Evolutionary conservation across 2,888 invertebrate species (phyloP), one percentile per base, ranked within the genome.

Genomic region (Stenchaetothrips biformis): DNA sequence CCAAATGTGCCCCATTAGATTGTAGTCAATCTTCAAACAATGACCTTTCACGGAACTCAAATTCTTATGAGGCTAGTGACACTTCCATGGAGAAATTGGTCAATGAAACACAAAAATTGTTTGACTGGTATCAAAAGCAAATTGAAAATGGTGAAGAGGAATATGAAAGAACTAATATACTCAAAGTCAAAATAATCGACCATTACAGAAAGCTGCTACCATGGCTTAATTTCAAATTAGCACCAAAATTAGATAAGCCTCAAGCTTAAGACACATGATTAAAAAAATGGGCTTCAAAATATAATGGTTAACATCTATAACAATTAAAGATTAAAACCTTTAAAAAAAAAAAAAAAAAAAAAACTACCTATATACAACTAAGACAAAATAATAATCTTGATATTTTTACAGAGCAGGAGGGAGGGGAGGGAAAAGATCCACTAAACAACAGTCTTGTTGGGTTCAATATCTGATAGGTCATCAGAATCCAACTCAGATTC

Each of bases 151-250:
- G 53, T 47, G 77, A 79, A n/a, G 79, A 78, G 16, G 80, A 62
- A 27, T 49, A 79, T 49, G 74, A 78, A 78, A 78, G 49, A 47
- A 48, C 49, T 0, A 27, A 48, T 7, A 47, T 27, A 2, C 11
- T 62, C 11, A 79, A 83, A 79, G 84, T 82, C 77, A 84, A 83
- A 83, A 81, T 86, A 48, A 85, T 85, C n/a, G 84, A 84, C 0
- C 86, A 86, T 82, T 86, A 86, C 78, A 85, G 83, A 80, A 86
- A 84, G 83, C 82, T 86, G 37, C 82, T 86, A 77, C 84, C 85
- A 6, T 86, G 86, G 86, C 84, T 86, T 59, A 83, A 85, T 81
- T 86, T 86, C 79, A 83, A 83, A 53, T 83, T 86, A n/a, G 82
- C 83, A 25, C 81, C 83, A 81, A 83, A 84, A 84, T 0, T 13